Base-by-base conservation (phyloP, 2,113 vertebrate species). In the Gallinago media region DNA sequence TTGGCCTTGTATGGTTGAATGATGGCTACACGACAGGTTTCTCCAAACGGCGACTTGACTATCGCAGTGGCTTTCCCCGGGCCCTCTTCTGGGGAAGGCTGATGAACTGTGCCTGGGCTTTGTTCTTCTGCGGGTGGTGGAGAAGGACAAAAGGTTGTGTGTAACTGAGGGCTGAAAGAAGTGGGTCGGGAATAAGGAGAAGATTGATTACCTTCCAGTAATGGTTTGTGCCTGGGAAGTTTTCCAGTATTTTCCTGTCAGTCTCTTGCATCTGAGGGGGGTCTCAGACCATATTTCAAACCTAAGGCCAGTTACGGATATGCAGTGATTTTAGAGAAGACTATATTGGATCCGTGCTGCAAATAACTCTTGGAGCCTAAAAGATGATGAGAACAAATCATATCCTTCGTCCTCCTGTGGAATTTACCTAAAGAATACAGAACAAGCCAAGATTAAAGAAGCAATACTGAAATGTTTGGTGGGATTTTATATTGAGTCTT, bases 111-210 rank as follows among this genome's bases (percentile, higher is more conserved):
- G 44, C 21, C 0, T 4, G 2, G 58, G 38, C 83, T 96, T 97
- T 97, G 91, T 97, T 95, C 55, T 75, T 52, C 47, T 85, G 40
- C 0, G 0, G 78, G 63, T 40, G 4, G 26, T 19, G 36, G 52
- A 36, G 52, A 72, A 88, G 89, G 88, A 95, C 94, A 96, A 97
- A 97, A 96, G 83, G 25, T 74, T 72, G 36, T 68, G 68, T 96
- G 74, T 95, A 82, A 92, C 63, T 6, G 14, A 59, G 40, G 68
- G 32, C 70, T 95, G 49, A 95, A 85, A 95, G 82, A 68, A 96
- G 27, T 1, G 9, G 66, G 66, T 91, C 47, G 38, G 83, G 38
- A 88, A 46, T 50, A 94, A 87, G 88, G 79, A 66, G 44, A 82
- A 91, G 91, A 95, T 95, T 96, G 85, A 94, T 95, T 95, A 77